phyloP scores from a whole-genome alignment of 2,797 vertebrate species.

The Dromococcyx pavoninus region DNA sequence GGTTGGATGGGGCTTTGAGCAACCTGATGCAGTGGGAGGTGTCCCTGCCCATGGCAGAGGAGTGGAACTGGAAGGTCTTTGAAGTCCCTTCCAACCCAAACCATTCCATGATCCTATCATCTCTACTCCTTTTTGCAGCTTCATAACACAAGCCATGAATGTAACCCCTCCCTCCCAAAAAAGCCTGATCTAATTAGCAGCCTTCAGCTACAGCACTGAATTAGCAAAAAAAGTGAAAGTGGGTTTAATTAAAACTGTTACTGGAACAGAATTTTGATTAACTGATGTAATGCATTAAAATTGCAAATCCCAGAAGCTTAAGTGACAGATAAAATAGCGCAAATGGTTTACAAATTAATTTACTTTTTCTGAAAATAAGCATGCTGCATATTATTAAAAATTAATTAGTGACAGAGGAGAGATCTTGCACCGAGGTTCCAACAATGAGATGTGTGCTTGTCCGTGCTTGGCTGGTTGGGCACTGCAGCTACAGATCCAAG shows the following conservation, averaged over 20 bases:
- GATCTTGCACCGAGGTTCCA: neutral
- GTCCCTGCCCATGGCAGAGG: too few relatives aligned
- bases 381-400: neutral
- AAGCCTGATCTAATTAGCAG: constrained; percentile 5
- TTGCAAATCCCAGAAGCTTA: constrained; percentile 16
- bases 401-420: neutral
- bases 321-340: constrained; percentile 35
- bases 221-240: neutral
- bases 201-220: neutral
- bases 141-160: neutral
- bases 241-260: constrained; percentile 59
- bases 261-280: constrained; percentile 61
- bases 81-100: too few relatives aligned
- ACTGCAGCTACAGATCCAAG: fast-evolving
- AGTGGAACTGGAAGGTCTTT: too few relatives aligned
- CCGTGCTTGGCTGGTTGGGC: neutral
- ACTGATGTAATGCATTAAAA: constrained; percentile 45
- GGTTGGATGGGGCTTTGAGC: too few relatives aligned
- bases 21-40: too few relatives aligned
- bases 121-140: neutral
- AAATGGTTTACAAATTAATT: constrained; percentile 50
- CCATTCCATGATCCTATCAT: too few relatives aligned
- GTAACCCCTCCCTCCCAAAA: neutral
- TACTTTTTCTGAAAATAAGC: neutral
- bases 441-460: fast-evolving